Evolutionary conservation across 2,888 invertebrate species (phyloP), one percentile per base, ranked within the genome.

Genomic region (Caenorhabditis uteleia): DNA sequence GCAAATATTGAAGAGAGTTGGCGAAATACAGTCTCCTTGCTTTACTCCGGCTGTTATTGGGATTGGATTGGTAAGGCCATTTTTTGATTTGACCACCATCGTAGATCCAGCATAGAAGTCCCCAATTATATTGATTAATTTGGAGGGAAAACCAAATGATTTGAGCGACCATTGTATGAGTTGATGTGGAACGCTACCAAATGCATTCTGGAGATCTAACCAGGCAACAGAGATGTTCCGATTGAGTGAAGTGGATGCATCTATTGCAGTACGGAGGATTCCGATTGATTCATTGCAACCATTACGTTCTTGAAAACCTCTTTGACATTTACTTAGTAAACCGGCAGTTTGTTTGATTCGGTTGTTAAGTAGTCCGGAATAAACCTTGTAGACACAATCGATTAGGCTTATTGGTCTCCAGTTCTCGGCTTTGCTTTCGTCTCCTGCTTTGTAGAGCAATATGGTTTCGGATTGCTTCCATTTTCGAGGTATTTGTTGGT

Each of bases 21-120:
- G 81, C 48, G 79, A 82, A 0, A 82, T 50, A 3, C 84, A 83
- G 51, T 77, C 78, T 3, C 84, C 84, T 66, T 84, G 82, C 2
- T 78, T 74, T 1, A 85, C 82, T 2, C 83, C 74, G 34, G 77
- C 67, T 1, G 34, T 64, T 44, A 77, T 23, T 53, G 43, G 14
- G 54, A 60, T 78, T 1, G 36, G 47, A 4, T 3, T 51, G 16
- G 7, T 69, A n/a, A 38, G 39, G 3, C 47, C 42, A 2, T 20
- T 55, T 10, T 27, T 40, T 14, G 5, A 40, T n/a, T 45, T 45
- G 12, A 55, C 42, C 34, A 31, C 12, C 12, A 54, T 54, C 2
- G 45, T 8, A 10, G 45, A 38, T n/a, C 46, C 54, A 21, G 27
- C 38, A 47, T 55, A 55, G 40, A 55, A 45, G 23, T 53, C 53